phyloP scores from a whole-genome alignment of 2,113 vertebrate genomes.

The Bucco capensis region DNA sequence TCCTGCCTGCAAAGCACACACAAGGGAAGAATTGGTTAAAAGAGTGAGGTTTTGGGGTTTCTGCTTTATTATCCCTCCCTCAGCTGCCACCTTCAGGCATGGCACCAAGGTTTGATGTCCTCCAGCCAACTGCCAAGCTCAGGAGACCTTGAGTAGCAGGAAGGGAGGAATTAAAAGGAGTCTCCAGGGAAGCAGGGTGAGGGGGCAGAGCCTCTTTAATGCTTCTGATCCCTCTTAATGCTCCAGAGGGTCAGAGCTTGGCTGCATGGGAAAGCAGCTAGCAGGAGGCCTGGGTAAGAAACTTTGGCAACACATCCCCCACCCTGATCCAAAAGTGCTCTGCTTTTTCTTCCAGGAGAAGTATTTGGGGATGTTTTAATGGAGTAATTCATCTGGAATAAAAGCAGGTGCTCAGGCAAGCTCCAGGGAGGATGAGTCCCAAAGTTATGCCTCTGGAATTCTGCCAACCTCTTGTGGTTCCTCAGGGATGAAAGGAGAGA shows the following conservation, averaged over 20 bases:
- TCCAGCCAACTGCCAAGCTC: neutral
- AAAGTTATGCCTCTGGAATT: neutral
- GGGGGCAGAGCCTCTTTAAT: neutral
- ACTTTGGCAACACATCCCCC: fast-evolving
- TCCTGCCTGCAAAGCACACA: neutral
- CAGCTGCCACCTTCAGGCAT: neutral
- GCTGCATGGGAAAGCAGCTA: neutral
- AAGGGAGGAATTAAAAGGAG: neutral
- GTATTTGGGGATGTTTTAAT: no score
- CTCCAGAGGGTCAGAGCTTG: neutral
- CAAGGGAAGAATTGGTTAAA: neutral
- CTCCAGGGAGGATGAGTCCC: neutral
- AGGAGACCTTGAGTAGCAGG: neutral
- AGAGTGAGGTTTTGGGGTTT: no score
- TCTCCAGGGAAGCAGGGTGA: neutral
- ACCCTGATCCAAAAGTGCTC: neutral
- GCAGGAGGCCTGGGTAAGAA: neutral
- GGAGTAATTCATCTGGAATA: neutral
- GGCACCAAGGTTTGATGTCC: neutral
- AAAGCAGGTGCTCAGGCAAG: neutral
- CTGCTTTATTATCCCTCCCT: no score
- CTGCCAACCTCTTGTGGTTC: neutral
- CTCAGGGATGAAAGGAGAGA: fast-evolving
- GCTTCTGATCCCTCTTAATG: neutral
- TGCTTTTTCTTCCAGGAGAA: neutral